Conservation (phyloP, 2,888 invertebrate genomes). For the Formica aserva region DNA sequence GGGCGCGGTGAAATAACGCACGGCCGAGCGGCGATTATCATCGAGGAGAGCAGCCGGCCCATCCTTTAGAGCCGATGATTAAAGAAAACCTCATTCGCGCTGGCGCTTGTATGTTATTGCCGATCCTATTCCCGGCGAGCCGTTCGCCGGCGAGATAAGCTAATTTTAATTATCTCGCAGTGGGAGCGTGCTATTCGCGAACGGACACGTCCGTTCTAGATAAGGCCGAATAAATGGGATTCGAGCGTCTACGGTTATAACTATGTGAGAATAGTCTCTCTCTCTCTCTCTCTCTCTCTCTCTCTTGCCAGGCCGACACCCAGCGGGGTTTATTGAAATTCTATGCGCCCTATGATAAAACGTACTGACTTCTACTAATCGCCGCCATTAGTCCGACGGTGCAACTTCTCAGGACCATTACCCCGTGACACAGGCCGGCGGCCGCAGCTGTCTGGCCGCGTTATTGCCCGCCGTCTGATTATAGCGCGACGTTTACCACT, state of each 20-base stretch:
- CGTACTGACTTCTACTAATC: conserved; percentile 69
- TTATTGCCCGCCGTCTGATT: conserved; percentile 28
- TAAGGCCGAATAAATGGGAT: conserved; percentile 72
- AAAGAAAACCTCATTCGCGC: conserved; percentile 57
- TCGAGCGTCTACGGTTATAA: conserved; percentile 62
- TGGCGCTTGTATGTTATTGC: conserved; percentile 51
- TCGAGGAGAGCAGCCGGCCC: conserved; percentile 28
- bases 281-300: not conserved
- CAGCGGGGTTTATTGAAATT: conserved; percentile 67
- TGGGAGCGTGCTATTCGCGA: conserved; percentile 59
- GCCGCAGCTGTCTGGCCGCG: conserved; percentile 13
- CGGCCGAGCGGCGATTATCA: conserved; percentile 40
- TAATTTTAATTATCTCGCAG: conserved; percentile 70
- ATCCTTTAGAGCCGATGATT: conserved; percentile 40
- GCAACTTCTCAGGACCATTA: conserved; percentile 64
- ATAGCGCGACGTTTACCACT: conserved; percentile 52
- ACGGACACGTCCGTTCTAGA: conserved; percentile 68
- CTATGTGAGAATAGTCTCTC: conserved; percentile 53
- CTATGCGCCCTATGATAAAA: conserved; percentile 66
- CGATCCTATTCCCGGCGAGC: conserved; percentile 56
- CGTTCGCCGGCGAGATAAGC: conserved; percentile 62
- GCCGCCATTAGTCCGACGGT: conserved; percentile 64
- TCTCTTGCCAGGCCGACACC: not conserved
- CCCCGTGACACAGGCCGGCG: conserved; percentile 26
- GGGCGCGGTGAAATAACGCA: conserved; percentile 48